These are phyloP conservation scores for Eurois occulta DNA, from an alignment of 2,888 invertebrate species.

Conservation along the genomic window DNA sequence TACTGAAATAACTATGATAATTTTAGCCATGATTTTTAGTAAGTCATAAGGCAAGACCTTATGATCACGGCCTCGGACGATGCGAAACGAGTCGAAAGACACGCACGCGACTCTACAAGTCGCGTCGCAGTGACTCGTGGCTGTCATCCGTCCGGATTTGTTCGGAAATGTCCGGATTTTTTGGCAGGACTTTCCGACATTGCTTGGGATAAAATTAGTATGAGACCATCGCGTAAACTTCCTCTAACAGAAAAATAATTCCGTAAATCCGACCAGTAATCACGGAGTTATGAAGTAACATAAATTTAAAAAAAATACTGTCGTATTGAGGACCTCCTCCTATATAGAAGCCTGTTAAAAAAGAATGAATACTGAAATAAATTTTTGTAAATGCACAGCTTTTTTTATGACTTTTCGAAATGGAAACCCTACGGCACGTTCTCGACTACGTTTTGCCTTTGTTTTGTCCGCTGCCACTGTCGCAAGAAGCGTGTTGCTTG, in stretches of 20 bases:
- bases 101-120: neutral
- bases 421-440: neutral
- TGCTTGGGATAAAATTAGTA: too few relatives aligned
- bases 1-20: constrained; percentile 68
- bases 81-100: neutral
- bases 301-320: too few relatives aligned
- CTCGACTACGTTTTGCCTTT: neutral
- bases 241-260: neutral
- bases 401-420: neutral
- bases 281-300: neutral
- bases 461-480: neutral
- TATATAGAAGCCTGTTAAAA: neutral
- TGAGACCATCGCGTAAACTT: too few relatives aligned
- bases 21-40: constrained; percentile 58
- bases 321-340: neutral
- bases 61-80: constrained; percentile 1
- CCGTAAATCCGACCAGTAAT: neutral
- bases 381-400: neutral
- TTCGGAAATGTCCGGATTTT: neutral
- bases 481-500: neutral
- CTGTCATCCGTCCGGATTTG: neutral
- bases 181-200: neutral
- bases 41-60: neutral
- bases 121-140: neutral
- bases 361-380: neutral